A percentile compares a stretch with the other conserved stretches of the same genome.
Conservation (phyloP, 2,797 vertebrate genomes). For the Darevskia nairensis region DNA sequence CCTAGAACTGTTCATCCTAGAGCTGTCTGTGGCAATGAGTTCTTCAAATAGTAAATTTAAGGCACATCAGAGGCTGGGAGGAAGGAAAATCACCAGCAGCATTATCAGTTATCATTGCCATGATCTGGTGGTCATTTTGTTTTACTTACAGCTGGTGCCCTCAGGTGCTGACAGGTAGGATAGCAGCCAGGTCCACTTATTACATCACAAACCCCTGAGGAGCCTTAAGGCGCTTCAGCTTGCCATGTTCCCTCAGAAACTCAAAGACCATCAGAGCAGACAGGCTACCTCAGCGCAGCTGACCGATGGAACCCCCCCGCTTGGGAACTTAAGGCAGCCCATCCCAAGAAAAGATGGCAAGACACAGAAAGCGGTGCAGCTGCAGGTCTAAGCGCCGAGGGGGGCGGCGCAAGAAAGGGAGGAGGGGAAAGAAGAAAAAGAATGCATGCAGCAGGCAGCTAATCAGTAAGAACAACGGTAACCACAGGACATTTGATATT, state of each 20-base stretch:
- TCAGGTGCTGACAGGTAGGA: constrained; percentile 33
- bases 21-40: not conserved
- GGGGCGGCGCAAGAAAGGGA: not conserved
- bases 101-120: not conserved
- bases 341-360: constrained; percentile 17
- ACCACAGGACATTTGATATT: not conserved
- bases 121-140: not conserved
- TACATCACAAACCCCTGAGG: constrained; percentile 34
- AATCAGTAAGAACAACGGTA: constrained; percentile 36
- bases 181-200: constrained; percentile 27
- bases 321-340: not conserved
- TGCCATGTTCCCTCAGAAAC: not conserved
- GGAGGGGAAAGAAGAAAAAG: constrained; percentile 1
- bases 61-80: not conserved
- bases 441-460: not conserved
- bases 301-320: constrained; percentile 1
- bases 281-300: constrained; percentile 14
- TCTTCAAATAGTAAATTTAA: not conserved
- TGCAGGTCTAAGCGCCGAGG: not conserved
- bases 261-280: constrained; percentile 14
- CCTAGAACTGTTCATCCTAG: not conserved
- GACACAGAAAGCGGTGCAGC: not conserved
- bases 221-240: constrained; percentile 7
- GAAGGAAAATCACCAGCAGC: not conserved
- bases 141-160: constrained; percentile 32